Evolutionary conservation across 1,140 invertebrate genomes (phyloP), one percentile per base, ranked within the genome.

Genomic region (Drosophila equinoxialis): DNA sequence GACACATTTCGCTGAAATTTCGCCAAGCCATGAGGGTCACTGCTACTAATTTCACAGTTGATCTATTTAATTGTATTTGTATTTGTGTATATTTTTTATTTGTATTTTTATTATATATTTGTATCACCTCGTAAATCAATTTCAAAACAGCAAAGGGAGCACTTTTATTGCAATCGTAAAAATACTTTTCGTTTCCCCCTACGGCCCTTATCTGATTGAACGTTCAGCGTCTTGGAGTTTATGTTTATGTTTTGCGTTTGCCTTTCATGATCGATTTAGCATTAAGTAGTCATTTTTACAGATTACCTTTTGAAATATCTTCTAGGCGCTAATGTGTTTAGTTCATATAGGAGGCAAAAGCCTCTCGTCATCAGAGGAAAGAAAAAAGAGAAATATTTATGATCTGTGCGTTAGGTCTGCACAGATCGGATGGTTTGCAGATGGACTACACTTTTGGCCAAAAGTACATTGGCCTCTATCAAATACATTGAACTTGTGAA

Each of bases 101-200:
- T 48, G 14, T 51, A 61, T 62, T 65, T 51, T 37, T 51, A 51
- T 51, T 54, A 62, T 11, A 26, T 68, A 68, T 69, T 33, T 63
- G 33, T 83, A 89, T 87, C 83, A 35, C 45, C 63, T 82, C 82
- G 68, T 87, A 77, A 87, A 87, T 87, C 83, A 87, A 63, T 58
- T 72, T 59, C 59, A 11, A 13, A 66, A 75, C 42, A 20, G 23
- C 35, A 37, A 37, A 37, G 60, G 48, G 54, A 59, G 20, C n/a
- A 13, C 54, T 69, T 87, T 86, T 82, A 87, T 74, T 55, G 76
- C 71, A 68, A 63, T 87, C 82, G 72, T 82, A 66, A 84, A 74
- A 87, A 65, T 51, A 51, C 42, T 66, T 74, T 17, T 13, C 45
- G 11, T 39, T 10, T 39, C 11, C 11, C 37, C 37, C 37, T 13